Base-by-base conservation (phyloP, 2,888 invertebrate species). In the Bimastos eiseni region DNA sequence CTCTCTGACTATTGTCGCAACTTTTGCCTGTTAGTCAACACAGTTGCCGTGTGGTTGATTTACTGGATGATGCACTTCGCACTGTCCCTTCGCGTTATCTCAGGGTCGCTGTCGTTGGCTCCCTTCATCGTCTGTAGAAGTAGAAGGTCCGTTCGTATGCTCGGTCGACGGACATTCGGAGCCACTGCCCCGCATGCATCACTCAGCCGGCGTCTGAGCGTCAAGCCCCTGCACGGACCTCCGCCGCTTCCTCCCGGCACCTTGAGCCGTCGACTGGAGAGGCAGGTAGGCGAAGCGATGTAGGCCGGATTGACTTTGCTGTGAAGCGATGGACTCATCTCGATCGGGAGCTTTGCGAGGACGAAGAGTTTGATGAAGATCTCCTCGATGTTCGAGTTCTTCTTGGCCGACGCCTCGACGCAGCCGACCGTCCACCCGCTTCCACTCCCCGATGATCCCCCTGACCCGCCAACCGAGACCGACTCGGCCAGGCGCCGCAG, bases 171-270 rank as follows among this genome's bases (percentile, higher is more conserved):
- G 0, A 97, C 98, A 94, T 97, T 97, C 3, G 97, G 97, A 33
- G 97, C 97, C 37, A 98, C 97, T 13, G 97, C 97, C 8, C 98
- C 98, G 94, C 97, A 97, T 1, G 98, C 98, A 94, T 98, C 98
- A 93, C 97, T 95, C 90, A 97, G 96, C 91, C 97, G 96, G 93
- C 97, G 97, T 93, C 97, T 97, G 92, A 98, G 97, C 89, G 97
- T 97, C 90, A 98, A 92, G n/a, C 92, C 91, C 37, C 92, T 91
- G 88, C 55, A 8, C 44, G 36, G 37, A 6, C 83, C 37, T 37
- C 55, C 90, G 41, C 90, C 70, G 44, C 30, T 83, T 21, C 34
- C 36, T 33, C 91, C 70, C 21, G 34, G 37, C 6, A 11, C n/a
- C 21, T 24, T 36, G 17, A 34, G 34, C 33, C 93, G 91, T 30